Conservation (phyloP, 2,888 invertebrate species). For the Dorcus parallelipipedus region DNA sequence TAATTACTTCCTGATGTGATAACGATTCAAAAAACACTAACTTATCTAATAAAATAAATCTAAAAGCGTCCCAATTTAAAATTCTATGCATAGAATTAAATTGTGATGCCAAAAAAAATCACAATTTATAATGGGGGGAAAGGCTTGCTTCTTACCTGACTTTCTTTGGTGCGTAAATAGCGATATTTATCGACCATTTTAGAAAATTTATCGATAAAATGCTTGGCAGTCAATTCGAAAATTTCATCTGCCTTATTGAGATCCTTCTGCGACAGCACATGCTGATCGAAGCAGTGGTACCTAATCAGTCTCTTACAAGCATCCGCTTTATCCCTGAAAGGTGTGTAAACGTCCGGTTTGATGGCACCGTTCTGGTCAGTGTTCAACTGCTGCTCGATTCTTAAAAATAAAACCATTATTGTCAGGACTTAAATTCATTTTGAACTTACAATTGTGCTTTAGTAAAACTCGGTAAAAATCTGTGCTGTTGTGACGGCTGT, state of each 20-base stretch:
- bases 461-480: conserved; percentile 37
- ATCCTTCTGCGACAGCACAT: conserved; percentile 60
- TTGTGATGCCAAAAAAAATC: too few relatives aligned
- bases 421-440: conserved; percentile 4
- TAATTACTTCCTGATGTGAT: neutral
- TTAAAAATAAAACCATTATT: conserved; percentile 38
- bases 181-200: conserved; percentile 72
- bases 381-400: conserved; percentile 71
- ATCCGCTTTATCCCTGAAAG: conserved; percentile 68
- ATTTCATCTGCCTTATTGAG: conserved; percentile 66
- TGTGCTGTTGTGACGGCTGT: conserved; percentile 30
- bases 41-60: neutral
- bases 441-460: conserved; percentile 43
- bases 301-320: conserved; percentile 72
- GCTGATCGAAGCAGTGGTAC: conserved; percentile 73
- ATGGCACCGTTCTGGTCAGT: conserved; percentile 72
- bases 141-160: conserved; percentile 59
- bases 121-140: too few relatives aligned
- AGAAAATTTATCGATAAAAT: conserved; percentile 66
- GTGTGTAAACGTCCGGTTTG: conserved; percentile 69
- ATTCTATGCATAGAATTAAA: too few relatives aligned
- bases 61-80: too few relatives aligned
- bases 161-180: conserved; percentile 69
- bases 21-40: too few relatives aligned
- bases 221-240: conserved; percentile 65